phyloP scores from a whole-genome alignment of 2,797 vertebrate genomes.

The Pogoniulus pusillus region DNA sequence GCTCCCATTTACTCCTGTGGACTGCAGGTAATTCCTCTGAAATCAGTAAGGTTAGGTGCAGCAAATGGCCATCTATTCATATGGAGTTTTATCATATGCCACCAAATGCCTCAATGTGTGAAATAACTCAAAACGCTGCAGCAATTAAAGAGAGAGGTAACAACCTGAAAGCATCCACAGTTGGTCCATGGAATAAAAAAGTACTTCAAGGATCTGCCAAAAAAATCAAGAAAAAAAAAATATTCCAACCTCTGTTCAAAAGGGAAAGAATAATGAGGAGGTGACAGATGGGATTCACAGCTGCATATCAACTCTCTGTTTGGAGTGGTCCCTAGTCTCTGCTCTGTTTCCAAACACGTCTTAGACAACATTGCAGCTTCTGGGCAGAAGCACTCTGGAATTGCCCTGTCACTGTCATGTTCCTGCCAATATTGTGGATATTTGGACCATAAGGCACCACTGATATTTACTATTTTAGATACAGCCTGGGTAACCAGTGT shows the following conservation, averaged over 20 bases:
- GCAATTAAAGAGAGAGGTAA: background rate
- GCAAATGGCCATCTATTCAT: background rate
- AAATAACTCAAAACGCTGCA: background rate
- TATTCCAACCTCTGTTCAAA: background rate
- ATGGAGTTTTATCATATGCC: background rate
- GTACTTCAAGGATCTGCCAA: background rate
- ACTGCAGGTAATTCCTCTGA: background rate
- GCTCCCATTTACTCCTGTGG: background rate
- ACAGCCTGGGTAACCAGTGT: too few species aligned
- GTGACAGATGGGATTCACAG: background rate
- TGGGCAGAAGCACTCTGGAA: background rate
- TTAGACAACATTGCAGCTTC: background rate
- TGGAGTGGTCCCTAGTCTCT: background rate
- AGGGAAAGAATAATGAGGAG: background rate
- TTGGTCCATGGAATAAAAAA: background rate
- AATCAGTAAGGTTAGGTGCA: background rate
- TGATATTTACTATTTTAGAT: background rate
- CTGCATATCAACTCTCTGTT: background rate
- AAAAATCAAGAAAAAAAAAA: background rate
- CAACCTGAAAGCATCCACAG: background rate
- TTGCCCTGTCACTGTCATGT: background rate
- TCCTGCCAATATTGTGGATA: too few species aligned
- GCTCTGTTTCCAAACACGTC: background rate
- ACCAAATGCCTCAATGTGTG: fast-evolving
- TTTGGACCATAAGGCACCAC: background rate